A percentile compares a stretch with the other conserved stretches of the same genome.
Conservation (phyloP, 2,888 invertebrate genomes). For the Meloe dianella region DNA sequence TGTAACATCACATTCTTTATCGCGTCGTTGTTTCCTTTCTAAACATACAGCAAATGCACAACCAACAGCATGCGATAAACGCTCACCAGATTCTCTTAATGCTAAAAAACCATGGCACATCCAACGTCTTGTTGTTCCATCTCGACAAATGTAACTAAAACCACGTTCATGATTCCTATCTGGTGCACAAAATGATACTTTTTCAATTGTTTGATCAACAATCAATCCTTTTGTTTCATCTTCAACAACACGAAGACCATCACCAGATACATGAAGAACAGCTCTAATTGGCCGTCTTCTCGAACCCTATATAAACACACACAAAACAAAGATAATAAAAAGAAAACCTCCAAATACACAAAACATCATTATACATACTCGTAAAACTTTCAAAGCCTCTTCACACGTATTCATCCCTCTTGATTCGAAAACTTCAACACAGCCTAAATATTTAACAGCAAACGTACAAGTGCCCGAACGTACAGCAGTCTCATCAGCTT, state of each 20-base stretch:
- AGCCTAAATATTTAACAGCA: conserved; percentile 97
- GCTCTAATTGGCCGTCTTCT: conserved; percentile 88
- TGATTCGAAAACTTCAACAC: conserved; percentile 99
- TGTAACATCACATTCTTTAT: conserved; percentile 93
- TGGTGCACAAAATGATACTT: conserved; percentile 99
- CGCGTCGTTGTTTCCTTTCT: conserved; percentile 95
- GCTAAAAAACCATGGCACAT: conserved; percentile 99
- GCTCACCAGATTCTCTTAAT: conserved; percentile 93
- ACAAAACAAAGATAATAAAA: not conserved
- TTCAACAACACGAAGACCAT: conserved; percentile 96
- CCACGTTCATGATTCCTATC: conserved; percentile 97
- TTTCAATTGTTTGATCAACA: conserved; percentile 99
- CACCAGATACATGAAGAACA: conserved; percentile 88
- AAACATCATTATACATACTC: conserved; percentile 68
- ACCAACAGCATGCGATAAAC: conserved; percentile 98
- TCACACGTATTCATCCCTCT: conserved; percentile 99
- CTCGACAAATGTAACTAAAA: conserved; percentile 98
- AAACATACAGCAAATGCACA: conserved; percentile 99
- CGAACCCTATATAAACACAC: conserved; percentile 71
- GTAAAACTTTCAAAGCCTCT: conserved; percentile 95
- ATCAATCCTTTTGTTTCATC: conserved; percentile 98
- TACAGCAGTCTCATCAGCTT: conserved; percentile 96
- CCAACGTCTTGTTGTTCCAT: conserved; percentile 98
- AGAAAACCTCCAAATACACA: not conserved
- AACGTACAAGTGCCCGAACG: conserved; percentile 96